Conservation (phyloP, 2,113 vertebrate species). For the Elaphurus davidianus region DNA sequence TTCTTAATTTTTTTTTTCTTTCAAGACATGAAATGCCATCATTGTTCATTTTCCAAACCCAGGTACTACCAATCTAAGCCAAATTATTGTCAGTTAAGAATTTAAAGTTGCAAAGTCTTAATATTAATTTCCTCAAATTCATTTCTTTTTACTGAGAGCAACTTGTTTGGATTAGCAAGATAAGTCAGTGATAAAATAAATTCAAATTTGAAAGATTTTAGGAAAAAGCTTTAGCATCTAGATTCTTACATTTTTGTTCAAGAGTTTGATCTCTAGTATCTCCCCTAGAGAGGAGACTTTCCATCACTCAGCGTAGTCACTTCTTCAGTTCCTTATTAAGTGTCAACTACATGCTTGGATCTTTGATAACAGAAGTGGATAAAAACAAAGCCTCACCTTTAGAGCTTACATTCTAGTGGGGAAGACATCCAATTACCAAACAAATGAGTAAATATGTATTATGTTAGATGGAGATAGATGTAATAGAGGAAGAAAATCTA, state of each 20-base stretch:
- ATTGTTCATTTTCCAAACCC: background rate
- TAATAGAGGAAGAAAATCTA: background rate
- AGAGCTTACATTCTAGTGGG: background rate
- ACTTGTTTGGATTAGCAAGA: background rate
- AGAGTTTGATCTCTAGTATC: background rate
- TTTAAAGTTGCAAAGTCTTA: background rate
- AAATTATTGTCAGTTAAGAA: background rate
- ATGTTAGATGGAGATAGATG: background rate
- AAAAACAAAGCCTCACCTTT: background rate
- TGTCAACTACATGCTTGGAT: background rate
- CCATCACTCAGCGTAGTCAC: background rate
- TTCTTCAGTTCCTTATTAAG: background rate
- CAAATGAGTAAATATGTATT: background rate
- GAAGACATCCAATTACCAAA: background rate
- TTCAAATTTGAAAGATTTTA: background rate
- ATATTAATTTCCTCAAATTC: background rate
- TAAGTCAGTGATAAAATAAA: background rate
- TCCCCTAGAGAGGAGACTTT: background rate
- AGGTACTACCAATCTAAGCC: background rate
- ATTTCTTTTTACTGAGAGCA: background rate
- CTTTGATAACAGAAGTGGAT: background rate
- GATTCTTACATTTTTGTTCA: background rate
- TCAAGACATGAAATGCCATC: background rate
- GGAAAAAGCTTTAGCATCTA: background rate
- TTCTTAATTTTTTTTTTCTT: background rate